Percentiles rank a stretch among this genome's conserved stretches.
phyloP scores from a whole-genome alignment of 2,113 vertebrate species.

The Actinemys pallida region DNA sequence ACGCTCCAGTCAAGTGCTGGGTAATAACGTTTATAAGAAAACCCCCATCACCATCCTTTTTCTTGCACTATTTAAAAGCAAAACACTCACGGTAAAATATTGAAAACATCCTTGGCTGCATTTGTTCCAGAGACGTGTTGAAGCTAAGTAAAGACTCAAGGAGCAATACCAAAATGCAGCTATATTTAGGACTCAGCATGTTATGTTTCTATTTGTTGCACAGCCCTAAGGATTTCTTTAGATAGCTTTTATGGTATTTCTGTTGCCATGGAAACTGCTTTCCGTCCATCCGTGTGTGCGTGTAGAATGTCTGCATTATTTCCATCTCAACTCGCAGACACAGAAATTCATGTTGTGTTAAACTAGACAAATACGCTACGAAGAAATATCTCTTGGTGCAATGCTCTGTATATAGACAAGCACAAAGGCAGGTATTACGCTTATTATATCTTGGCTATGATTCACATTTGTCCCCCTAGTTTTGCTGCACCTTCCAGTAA shows the following conservation, averaged over 20 bases:
- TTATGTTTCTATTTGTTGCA: constrained; percentile 75
- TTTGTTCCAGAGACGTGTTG: neutral
- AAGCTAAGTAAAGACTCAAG: constrained; percentile 50
- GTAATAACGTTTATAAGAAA: neutral
- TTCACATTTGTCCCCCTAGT: neutral
- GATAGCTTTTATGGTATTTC: constrained; percentile 69
- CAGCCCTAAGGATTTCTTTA: constrained; percentile 74
- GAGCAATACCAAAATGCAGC: constrained; percentile 38
- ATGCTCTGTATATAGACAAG: rapidly evolving
- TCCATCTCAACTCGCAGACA: neutral
- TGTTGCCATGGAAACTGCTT: constrained; percentile 72
- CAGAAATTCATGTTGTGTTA: neutral
- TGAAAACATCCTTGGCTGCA: constrained; percentile 33
- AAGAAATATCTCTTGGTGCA: neutral
- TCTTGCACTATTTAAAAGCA: constrained; percentile 4
- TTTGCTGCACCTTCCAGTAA: neutral
- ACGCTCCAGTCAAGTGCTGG: neutral
- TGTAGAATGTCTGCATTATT: neutral
- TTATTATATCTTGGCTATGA: neutral
- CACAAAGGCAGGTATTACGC: neutral
- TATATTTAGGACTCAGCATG: constrained; percentile 76
- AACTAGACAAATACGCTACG: neutral
- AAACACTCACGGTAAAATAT: constrained; percentile 53
- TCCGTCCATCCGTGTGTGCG: neutral
- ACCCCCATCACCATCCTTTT: rapidly evolving